Evolutionary conservation across 2,888 invertebrate species (phyloP), one percentile per base, ranked within the genome.

Genomic region (Podotricha telesiphe): DNA sequence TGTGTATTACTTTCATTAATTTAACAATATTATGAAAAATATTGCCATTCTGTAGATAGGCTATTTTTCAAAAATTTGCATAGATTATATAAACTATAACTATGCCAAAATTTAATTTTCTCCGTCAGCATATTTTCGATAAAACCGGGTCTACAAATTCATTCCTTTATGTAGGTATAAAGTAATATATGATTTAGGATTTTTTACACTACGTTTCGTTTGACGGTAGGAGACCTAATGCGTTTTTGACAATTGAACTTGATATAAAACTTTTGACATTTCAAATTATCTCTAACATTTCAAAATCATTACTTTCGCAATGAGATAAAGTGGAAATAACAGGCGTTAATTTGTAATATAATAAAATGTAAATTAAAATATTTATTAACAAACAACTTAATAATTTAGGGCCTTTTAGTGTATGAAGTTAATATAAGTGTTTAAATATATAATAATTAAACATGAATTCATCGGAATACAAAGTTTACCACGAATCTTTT

Each of bases 401-500:
- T 53, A 2, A n/a, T 28, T 53, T 28, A 55, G 5, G 10, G 11
- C 4, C 8, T 20, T 48, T 19, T 10, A 48, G 37, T 55, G 17
- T 37, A 34, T 7, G 17, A 69, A 45, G 37, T 55, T 40, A 17
- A 22, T 68, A n/a, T 45, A n/a, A 11, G 20, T 20, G 15, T 3
- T 58, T 6, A n/a, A 19, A 47, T 47, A 34, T 20, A 45, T 28
- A 10, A 34, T 34, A 56, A 11, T 11, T 11, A 22, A 58, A 42
- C n/a, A 87, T 92, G 89, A 86, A 87, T 69, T 70, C 77, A 11
- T 76, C 79, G 10, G 87, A 88, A 67, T 94, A 94, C 73, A 94
- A 92, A 79, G 81, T 78, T 66, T 91, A 86, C 72, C 94, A 94
- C 75, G 93, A 94, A 78, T 85, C 89, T 4, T 90, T 89, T 67